Conservation (phyloP, 1,140 invertebrate species). For the Ceratina japonica region DNA sequence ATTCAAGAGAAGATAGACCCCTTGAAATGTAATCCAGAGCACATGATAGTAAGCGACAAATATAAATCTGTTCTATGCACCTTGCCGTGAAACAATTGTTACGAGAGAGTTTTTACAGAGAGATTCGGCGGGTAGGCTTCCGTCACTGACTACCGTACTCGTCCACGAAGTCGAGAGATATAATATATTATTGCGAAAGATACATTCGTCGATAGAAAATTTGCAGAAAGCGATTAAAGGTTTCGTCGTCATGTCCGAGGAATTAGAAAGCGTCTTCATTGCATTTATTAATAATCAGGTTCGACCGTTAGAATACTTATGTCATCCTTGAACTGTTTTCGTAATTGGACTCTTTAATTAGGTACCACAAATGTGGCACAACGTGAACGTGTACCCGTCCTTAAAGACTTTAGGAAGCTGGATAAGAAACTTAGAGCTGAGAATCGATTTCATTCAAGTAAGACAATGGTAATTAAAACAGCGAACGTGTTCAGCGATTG, state of each 20-base stretch:
- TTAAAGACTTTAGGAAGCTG: constrained; percentile 91
- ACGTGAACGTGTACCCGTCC: constrained; percentile 88
- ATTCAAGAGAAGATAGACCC: constrained; percentile 82
- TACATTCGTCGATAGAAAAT: constrained; percentile 86
- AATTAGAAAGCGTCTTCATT: constrained; percentile 88
- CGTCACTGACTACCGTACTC: constrained; percentile 90
- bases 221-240: constrained; percentile 92
- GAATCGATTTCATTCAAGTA: constrained; percentile 88
- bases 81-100: not conserved
- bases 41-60: constrained; percentile 78
- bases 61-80: not conserved
- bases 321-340: not conserved
- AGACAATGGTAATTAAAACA: constrained; percentile 33
- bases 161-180: constrained; percentile 92
- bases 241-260: constrained; percentile 93
- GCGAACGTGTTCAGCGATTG: not conserved
- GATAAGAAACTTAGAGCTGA: constrained; percentile 88
- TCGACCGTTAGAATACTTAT: not conserved
- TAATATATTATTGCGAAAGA: constrained; percentile 86
- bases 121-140: constrained; percentile 85
- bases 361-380: constrained; percentile 91
- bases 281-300: constrained; percentile 88
- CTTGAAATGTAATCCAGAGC: constrained; percentile 79
- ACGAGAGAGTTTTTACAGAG: constrained; percentile 69
- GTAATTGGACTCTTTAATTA: constrained; percentile 53